Conservation (phyloP, 1,140 invertebrate genomes). For the Procambarus clarkii region DNA sequence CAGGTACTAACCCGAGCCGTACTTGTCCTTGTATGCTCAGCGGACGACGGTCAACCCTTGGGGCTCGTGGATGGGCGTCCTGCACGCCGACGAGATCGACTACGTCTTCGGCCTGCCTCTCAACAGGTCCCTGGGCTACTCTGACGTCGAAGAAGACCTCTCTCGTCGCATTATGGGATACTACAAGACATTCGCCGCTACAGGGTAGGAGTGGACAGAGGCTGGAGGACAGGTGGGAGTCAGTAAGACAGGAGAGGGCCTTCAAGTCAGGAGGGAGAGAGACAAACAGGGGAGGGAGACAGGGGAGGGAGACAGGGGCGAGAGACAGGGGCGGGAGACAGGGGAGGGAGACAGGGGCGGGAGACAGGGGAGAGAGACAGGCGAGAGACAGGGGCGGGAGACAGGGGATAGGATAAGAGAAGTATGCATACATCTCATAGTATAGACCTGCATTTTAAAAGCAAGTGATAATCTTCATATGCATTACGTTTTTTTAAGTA, state of each 20-base stretch:
- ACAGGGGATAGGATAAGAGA: background rate
- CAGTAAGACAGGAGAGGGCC: background rate
- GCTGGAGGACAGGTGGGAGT: background rate
- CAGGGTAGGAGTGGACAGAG: slow-evolving; percentile 82
- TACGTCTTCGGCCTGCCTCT: slow-evolving; percentile 96
- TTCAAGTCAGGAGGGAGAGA: background rate
- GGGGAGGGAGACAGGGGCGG: background rate
- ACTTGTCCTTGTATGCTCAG: slow-evolving; percentile 77
- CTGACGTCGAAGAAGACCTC: slow-evolving; percentile 87
- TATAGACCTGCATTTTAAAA: too few species aligned
- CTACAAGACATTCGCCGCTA: slow-evolving; percentile 90
- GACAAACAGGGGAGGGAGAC: background rate
- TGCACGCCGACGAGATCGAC: slow-evolving; percentile 97
- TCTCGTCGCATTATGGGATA: slow-evolving; percentile 90
- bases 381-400: background rate
- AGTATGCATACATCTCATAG: too few species aligned
- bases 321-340: background rate
- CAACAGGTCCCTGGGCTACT: slow-evolving; percentile 88
- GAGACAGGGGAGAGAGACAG: background rate
- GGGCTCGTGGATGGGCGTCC: slow-evolving; percentile 98
- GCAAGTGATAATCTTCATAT: too few species aligned
- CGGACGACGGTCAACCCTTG: slow-evolving; percentile 91
- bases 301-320: background rate
- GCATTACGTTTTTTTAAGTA: too few species aligned
- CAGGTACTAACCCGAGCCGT: background rate